Evolutionary conservation across 2,888 invertebrate species (phyloP), one percentile per base, ranked within the genome.

Genomic region (Carpatolechia fugitivella): DNA sequence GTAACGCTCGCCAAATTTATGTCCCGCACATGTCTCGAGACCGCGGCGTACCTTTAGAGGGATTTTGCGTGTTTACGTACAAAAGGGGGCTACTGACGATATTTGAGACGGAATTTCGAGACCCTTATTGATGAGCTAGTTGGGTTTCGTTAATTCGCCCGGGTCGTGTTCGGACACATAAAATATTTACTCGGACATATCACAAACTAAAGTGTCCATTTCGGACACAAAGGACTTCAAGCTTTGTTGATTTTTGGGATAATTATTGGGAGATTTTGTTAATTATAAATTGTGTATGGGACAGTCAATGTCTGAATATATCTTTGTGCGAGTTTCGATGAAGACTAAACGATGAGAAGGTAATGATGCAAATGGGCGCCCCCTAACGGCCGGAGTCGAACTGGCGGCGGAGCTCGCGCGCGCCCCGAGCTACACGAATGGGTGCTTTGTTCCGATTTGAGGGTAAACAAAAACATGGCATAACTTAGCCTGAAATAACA

Each of bases 1-100:
- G 87, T 84, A 86, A 83, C 86, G 82, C 80, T 85, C 82, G 82
- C 89, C 89, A 88, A 89, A 89, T 90, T 90, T 90, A 89, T 90
- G 89, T 89, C 85, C 87, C 86, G 89, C 86, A 89, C 89, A 90
- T 90, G 89, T 88, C 89, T 90, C 74, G 85, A 85, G 87, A 88
- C 89, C 89, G 87, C 89, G 88, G 82, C 72, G 82, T 85, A 87
- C 89, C 88, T 89, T 88, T 82, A 78, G 86, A 86, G 86, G 88
- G 89, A 87, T 87, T 89, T 88, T 86, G 87, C 87, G 88, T 89
- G 89, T 88, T 85, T 87, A 86, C 86, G 82, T 80, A 85, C 81
- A 80, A 82, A 81, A 81, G 76, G 74, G 74, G 77, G 72, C 62
- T n/a, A 72, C 70, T 78, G 74, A 84, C 85, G 85, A 85, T 87